Evolutionary conservation across 2,888 invertebrate genomes (phyloP), one percentile per base, ranked within the genome.

Genomic region (Epiblema foenella): DNA sequence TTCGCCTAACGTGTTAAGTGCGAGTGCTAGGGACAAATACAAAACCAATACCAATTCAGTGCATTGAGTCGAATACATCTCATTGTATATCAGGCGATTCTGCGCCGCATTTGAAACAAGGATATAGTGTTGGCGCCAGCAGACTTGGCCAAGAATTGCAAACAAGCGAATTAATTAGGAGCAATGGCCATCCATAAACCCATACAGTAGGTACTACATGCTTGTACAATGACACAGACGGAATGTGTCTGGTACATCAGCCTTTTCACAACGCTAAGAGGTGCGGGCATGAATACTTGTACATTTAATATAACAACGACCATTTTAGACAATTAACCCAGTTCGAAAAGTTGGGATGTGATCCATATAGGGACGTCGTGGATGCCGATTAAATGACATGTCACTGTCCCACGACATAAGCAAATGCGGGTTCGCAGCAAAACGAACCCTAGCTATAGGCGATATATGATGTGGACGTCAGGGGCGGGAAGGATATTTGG

Each of bases 41-140:
- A 46, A 46, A 46, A n/a, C 8, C 1, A 7, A n/a, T 46, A 7
- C n/a, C n/a, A 46, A 46, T 46, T 46, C 46, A 46, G n/a, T 46
- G 46, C 15, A 46, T 46, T n/a, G 0, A n/a, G n/a, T 46, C n/a
- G n/a, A n/a, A 46, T 46, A 46, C n/a, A 46, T n/a, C n/a, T 3
- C 20, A 37, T 52, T 39, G 52, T 63, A 54, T 62, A 33, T 17
- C 29, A 15, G 58, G 42, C 68, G 68, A 64, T 37, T 37, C 57
- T 29, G 29, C 58, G 62, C 24, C 64, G 59, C 65, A 71, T 49
- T 71, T 60, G 37, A 60, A 70, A 62, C 69, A 54, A 33, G 42
- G 46, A 84, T 81, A 83, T 80, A 82, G 77, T 79, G 72, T 79
- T 86, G 88, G 88, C 89, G 87, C 86, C 85, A 85, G 77, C 77